Base-by-base conservation (phyloP, 1,140 invertebrate genomes). In the Plectus sambesii region DNA sequence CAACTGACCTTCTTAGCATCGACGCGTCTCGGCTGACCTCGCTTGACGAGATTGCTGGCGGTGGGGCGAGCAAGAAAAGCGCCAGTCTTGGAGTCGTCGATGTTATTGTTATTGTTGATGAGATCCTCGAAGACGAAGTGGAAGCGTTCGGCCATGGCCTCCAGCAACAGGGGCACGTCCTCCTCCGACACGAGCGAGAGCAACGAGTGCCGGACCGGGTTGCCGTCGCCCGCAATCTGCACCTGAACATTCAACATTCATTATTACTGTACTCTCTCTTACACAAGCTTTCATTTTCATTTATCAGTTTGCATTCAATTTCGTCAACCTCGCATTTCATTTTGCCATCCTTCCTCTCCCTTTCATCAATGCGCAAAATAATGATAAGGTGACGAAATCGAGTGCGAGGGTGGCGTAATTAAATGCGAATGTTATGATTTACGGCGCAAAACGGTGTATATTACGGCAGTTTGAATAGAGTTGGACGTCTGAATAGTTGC, bases 131-230 rank as follows among this genome's bases (percentile, higher is more conserved):
- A 53, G n/a, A 36, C 17, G 36, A 53, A 52, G 17, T 6, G 19
- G 38, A 33, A 55, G 49, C 55, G 33, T 52, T 56, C 53, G 19
- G 55, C 55, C 53, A 56, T 56, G 19, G 53, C 53, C 25, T 51
- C 20, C n/a, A 56, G 27, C 47, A 56, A 24, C 6, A 56, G 53
- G 35, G 53, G 53, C 42, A 56, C 57, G 47, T 56, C 53, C 20
- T 56, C 53, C 22, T 56, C 29, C 22, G 19, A 23, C 19, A 49
- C 53, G 8, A 56, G 30, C 35, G 36, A 56, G 36, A 56, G 47
- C 47, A 56, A 40, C 1, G 53, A 56, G 22, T 56, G 53, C 5
- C 53, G 15, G 12, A 57, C 53, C 9, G 53, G 53, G 40, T 44
- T 44, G 3, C 26, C 29, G 24, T 56, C 53, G 24, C 20, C 36